Conservation (phyloP, 2,888 invertebrate species). For the Ophion ventricosus region DNA sequence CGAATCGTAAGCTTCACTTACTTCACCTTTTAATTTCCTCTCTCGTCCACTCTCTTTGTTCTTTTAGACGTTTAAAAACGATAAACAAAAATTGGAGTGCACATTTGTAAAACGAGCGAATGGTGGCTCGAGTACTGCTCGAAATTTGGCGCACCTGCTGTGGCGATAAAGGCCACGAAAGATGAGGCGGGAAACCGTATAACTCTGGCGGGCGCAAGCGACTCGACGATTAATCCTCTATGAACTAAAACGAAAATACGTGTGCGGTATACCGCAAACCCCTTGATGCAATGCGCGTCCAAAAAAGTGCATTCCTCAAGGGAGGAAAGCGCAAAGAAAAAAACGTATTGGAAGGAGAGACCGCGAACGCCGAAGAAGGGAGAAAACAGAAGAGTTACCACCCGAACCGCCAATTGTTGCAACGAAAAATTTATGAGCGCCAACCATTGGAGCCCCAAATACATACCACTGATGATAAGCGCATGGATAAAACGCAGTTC, state of each 20-base stretch:
- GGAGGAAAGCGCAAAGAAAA: slow-evolving; percentile 39
- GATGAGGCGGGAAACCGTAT: slow-evolving; percentile 48
- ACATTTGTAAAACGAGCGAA: slow-evolving; percentile 37
- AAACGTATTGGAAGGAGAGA: neutral
- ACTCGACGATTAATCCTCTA: slow-evolving; percentile 63
- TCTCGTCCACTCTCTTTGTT: slow-evolving; percentile 13
- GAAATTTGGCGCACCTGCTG: slow-evolving; percentile 64
- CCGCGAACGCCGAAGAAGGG: neutral
- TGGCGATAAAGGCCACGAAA: slow-evolving; percentile 46
- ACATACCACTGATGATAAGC: neutral
- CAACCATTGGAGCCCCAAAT: neutral
- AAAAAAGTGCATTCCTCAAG: slow-evolving; percentile 3
- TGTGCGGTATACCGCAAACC: slow-evolving; percentile 33
- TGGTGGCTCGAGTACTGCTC: neutral
- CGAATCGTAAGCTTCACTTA: slow-evolving; percentile 2
- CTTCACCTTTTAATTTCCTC: neutral
- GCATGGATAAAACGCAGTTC: neutral
- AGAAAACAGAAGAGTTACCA: neutral
- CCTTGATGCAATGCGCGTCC: slow-evolving; percentile 28
- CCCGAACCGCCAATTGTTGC: neutral
- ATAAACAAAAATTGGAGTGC: slow-evolving; percentile 34
- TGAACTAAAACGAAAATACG: slow-evolving; percentile 59
- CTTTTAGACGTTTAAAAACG: neutral
- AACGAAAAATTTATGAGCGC: neutral
- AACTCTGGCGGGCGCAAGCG: slow-evolving; percentile 38